phyloP scores from a whole-genome alignment of 2,797 vertebrate species.

The Sebastolobus alascanus region DNA sequence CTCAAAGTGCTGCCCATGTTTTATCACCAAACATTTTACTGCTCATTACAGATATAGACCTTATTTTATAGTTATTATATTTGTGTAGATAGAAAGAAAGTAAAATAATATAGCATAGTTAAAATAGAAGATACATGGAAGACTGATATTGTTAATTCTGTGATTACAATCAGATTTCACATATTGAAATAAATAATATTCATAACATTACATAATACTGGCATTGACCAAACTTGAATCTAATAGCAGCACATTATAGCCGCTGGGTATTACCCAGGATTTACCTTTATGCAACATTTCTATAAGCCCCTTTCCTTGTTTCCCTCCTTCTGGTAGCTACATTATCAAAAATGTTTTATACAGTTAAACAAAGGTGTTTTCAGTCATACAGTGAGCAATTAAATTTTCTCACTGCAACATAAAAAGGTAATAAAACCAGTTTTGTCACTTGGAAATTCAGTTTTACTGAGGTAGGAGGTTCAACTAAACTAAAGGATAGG shows the following conservation, averaged over 20 bases:
- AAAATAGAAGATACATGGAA: conserved; percentile 15
- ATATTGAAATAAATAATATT: conserved; percentile 31
- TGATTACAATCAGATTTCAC: conserved; percentile 28
- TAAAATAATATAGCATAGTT: neutral
- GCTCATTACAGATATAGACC: conserved; percentile 25
- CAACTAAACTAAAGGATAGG: conserved; percentile 1
- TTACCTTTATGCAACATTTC: conserved; percentile 4
- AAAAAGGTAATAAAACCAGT: neutral
- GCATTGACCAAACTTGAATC: neutral
- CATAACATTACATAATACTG: conserved; percentile 25
- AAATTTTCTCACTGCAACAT: neutral
- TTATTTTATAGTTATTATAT: conserved; percentile 6
- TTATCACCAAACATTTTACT: conserved; percentile 13
- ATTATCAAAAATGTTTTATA: neutral
- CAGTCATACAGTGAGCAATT: neutral
- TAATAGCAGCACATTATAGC: conserved; percentile 31
- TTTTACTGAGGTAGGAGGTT: conserved; percentile 47
- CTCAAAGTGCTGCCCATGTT: conserved; percentile 16
- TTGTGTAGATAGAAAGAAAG: conserved; percentile 16
- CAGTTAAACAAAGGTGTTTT: neutral
- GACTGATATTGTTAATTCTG: conserved; percentile 21
- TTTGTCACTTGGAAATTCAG: neutral
- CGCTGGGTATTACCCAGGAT: neutral
- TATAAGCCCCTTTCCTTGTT: neutral
- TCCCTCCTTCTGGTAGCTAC: neutral